Conservation (phyloP, 1,140 invertebrate genomes). For the Dinoponera quadriceps region DNA sequence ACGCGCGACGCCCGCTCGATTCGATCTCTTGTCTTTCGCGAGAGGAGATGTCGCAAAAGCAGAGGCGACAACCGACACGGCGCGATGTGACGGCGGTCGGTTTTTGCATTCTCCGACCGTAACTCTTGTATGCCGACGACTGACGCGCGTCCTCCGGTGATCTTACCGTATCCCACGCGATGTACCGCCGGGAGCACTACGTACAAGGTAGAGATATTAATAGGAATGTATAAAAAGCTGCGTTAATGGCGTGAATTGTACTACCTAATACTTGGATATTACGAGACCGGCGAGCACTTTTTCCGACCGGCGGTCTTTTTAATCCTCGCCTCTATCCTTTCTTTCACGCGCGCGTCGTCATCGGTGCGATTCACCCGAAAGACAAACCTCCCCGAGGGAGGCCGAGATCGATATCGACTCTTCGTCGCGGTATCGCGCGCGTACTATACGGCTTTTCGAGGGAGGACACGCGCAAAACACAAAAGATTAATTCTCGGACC, state of each 20-base stretch:
- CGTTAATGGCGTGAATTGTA: not conserved
- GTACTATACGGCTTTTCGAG: not conserved
- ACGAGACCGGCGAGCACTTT: not conserved
- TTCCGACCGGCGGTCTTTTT: conserved; percentile 1
- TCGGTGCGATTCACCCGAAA: not conserved
- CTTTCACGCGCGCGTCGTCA: not conserved
- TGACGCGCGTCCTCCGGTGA: not conserved
- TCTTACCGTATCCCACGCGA: not conserved
- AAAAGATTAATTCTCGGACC: conserved; percentile 64
- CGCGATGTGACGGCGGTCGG: not conserved
- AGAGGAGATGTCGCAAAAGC: conserved; percentile 1
- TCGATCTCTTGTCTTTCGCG: conserved; percentile 42
- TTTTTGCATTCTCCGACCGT: not conserved
- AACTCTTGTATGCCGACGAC: conserved; percentile 10
- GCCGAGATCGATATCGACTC: conserved; percentile 10
- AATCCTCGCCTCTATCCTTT: not conserved
- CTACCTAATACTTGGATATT: conserved; percentile 19
- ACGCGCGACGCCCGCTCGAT: conserved; percentile 32
- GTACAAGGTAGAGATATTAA: not conserved
- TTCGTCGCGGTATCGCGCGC: not conserved
- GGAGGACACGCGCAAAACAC: conserved; percentile 39
- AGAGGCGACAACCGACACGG: too few species aligned
- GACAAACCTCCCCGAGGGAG: not conserved
- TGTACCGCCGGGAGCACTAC: not conserved
- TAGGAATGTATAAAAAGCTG: not conserved